Evolutionary conservation across 2,888 invertebrate genomes (phyloP), one percentile per base, ranked within the genome.

Genomic region (Pomacea canaliculata): DNA sequence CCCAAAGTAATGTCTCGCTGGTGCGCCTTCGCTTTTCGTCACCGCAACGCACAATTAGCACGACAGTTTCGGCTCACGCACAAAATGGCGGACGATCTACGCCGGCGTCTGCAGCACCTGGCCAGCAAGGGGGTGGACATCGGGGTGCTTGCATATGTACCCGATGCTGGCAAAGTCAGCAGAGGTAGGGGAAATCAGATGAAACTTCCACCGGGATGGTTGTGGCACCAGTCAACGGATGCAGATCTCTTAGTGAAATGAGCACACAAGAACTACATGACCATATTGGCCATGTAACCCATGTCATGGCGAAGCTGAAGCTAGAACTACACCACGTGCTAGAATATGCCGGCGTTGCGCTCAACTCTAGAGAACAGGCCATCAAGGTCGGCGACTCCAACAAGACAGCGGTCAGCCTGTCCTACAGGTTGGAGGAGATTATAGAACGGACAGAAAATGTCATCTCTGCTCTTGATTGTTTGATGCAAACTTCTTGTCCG

Each of bases 71-170:
- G 48, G n/a, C 9, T 2, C 49, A 51, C 46, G 19, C 12, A 10
- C 51, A 59, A 46, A 19, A 51, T 51, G 19, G 73, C 68, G 37
- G 73, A 73, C 1, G 56, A 56, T 2, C 59, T 73, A 3, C 27
- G 48, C 46, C 56, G 60, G 37, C 27, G 48, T 23, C 60, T 73
- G 68, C 60, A n/a, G 68, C 18, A 46, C 23, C 48, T 73, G 46
- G n/a, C 51, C 46, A 46, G 37, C n/a, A 73, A 68, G 56, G 67
- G 68, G 16, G 67, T 60, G 60, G 68, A 73, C 46, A 46, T 60
- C 48, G 73, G 73, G 46, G 46, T 48, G n/a, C 59, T 19, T 19
- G 60, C 60, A 60, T n/a, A 60, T 37, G 37, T 37, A 5, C 16
- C 7, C 60, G n/a, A n/a, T 4, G 60, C n/a, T 7, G 18, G 60